Conservation (phyloP, 1,140 invertebrate genomes). For the Cephus cinctus region DNA sequence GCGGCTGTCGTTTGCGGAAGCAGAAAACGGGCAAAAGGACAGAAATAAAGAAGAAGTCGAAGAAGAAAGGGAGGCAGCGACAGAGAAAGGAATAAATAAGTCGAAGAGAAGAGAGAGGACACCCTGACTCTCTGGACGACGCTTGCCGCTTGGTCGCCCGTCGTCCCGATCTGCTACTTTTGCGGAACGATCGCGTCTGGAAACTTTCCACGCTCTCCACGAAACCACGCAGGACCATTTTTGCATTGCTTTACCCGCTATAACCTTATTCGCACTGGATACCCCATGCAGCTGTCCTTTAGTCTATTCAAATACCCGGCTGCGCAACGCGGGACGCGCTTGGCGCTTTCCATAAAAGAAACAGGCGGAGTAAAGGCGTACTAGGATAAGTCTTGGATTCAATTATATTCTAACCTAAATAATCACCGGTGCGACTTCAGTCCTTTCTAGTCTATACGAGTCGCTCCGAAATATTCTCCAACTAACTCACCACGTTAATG, state of each 20-base stretch:
- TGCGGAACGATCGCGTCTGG: neutral
- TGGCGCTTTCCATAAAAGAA: no score
- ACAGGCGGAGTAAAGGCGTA: no score
- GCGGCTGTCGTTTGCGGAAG: slow-evolving; percentile 56
- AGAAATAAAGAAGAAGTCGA: slow-evolving; percentile 46
- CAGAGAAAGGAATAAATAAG: slow-evolving; percentile 40
- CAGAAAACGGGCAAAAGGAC: slow-evolving; percentile 54
- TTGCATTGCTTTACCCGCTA: neutral
- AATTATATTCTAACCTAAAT: no score
- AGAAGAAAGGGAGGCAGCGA: slow-evolving; percentile 40
- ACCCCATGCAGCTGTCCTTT: neutral
- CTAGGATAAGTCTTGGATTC: no score
- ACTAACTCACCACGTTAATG: no score
- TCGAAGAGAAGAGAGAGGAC: slow-evolving; percentile 20
- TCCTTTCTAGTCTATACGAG: no score
- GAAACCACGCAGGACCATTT: no score
- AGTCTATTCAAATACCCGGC: neutral
- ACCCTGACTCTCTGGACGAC: slow-evolving; percentile 5
- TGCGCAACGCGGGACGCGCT: no score
- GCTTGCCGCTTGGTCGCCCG: neutral
- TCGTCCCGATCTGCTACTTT: neutral
- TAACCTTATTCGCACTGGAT: neutral
- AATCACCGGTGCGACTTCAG: no score
- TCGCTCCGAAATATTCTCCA: no score
- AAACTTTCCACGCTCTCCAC: neutral